Percentiles rank a stretch among this genome's conserved stretches.
phyloP scores from a whole-genome alignment of 1,140 invertebrate species.

The Ostrea denselamellosa region DNA sequence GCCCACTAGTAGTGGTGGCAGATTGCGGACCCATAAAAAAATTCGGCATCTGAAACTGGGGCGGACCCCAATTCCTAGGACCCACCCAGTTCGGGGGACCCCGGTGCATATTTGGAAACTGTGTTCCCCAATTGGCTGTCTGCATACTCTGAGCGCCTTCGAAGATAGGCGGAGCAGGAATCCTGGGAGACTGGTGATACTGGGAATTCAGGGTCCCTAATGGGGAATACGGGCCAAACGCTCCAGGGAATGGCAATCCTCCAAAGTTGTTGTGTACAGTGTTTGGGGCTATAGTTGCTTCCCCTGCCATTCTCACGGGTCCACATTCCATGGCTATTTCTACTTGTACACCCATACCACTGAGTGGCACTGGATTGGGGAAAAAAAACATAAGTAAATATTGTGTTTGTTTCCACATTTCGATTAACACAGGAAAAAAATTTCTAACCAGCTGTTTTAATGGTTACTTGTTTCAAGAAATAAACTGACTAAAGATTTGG shows the following conservation, averaged over 20 bases:
- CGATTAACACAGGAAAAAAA: background rate
- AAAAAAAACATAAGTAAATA: background rate
- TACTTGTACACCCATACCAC: background rate
- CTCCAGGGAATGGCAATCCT: background rate
- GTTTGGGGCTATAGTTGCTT: background rate
- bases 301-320: slow-evolving; percentile 11
- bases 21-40: background rate
- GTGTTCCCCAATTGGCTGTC: background rate
- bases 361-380: background rate
- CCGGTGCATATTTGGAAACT: background rate
- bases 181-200: slow-evolving; percentile 14
- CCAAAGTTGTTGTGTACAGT: background rate
- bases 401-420: too few relatives aligned
- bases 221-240: slow-evolving; percentile 9
- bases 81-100: background rate
- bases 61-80: background rate
- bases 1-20: background rate
- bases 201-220: background rate
- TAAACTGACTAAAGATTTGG: too few relatives aligned
- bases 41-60: background rate
- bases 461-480: too few relatives aligned
- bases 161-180: background rate
- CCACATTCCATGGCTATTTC: slow-evolving; percentile 33
- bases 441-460: background rate
- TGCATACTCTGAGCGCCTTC: background rate